Base-by-base conservation (phyloP, 1,140 invertebrate species). In the Odontomachus brunneus region DNA sequence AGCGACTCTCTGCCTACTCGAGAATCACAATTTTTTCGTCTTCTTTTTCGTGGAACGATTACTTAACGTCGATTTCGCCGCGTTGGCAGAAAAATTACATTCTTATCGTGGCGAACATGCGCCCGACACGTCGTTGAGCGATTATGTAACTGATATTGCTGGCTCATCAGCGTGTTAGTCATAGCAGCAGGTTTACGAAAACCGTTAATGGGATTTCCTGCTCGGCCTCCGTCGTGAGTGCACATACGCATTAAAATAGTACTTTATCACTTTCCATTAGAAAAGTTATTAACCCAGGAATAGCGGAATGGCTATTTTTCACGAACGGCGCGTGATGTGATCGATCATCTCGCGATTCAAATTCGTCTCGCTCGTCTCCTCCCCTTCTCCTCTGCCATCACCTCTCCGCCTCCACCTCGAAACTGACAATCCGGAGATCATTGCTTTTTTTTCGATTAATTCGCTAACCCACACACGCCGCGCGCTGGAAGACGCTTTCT, bases 201-300 rank as follows among this genome's bases (percentile, higher is more conserved):
- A 78, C 63, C 63, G 49, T 69, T 78, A 69, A 78, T 78, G 75
- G 49, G 51, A 63, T 78, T 78, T 57, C 49, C 75, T 55, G 29
- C 74, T 78, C 38, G 22, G 57, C 38, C 38, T 62, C 51, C 22
- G 49, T 78, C 75, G 29, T 5, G 49, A 78, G 69, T 57, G 17
- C 75, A 69, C 33, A 53, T 67, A 78, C 75, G 33, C 22, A 51
- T 78, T 78, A 67, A 55, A 69, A 78, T 78, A 78, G 75, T 69
- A 78, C 63, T 78, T 78, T 78, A 78, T 78, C 63, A 78, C 63
- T 69, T 78, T 78, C 75, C 75, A 78, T 78, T 78, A 78, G 63
- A 78, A 78, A 69, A 78, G 75, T 69, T 78, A 78, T 78, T 78
- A 78, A 69, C 75, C 22, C 49, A 49, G 2, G 51, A 78, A 67